Percentiles rank a stretch among this genome's conserved stretches.
These are phyloP conservation scores for Anarhynchus alexandrinus DNA, from an alignment of 2,113 vertebrate species.

Conservation along the genomic window DNA sequence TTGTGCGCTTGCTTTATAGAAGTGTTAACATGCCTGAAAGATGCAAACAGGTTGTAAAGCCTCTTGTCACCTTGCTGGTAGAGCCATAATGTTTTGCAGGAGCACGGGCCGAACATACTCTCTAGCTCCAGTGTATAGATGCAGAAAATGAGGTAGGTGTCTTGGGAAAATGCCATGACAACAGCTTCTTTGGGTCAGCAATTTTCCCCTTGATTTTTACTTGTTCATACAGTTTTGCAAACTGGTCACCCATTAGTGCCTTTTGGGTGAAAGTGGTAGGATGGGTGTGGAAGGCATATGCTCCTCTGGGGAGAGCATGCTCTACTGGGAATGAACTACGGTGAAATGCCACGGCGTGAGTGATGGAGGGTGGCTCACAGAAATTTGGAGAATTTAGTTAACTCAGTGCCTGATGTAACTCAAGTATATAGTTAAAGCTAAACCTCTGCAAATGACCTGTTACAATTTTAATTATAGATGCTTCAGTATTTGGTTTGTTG, in stretches of 20 bases:
- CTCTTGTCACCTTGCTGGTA: slow-evolving; percentile 48
- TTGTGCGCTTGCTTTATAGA: slow-evolving; percentile 31
- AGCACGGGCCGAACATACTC: not conserved
- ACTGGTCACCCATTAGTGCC: not conserved
- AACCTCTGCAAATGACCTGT: not conserved
- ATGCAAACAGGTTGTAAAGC: slow-evolving; percentile 62
- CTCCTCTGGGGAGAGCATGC: not conserved
- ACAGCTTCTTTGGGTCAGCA: not conserved
- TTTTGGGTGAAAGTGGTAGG: not conserved
- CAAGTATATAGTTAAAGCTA: not conserved
- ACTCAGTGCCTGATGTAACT: not conserved
- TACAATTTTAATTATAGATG: not conserved
- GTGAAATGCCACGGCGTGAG: not conserved
- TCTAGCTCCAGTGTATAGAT: not conserved
- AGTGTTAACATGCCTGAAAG: slow-evolving; percentile 61
- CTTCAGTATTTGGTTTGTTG: not conserved
- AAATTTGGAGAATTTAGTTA: not conserved
- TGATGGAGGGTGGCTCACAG: not conserved
- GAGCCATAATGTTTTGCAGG: slow-evolving; percentile 53
- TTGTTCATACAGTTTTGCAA: not conserved
- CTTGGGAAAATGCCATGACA: not conserved
- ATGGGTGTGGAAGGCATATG: not conserved
- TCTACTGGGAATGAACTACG: not conserved
- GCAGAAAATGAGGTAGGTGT: not conserved
- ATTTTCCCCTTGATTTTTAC: not conserved